Evolutionary conservation across 2,113 vertebrate species (phyloP), one percentile per base, ranked within the genome.

Genomic region (Eretmochelys imbricata): DNA sequence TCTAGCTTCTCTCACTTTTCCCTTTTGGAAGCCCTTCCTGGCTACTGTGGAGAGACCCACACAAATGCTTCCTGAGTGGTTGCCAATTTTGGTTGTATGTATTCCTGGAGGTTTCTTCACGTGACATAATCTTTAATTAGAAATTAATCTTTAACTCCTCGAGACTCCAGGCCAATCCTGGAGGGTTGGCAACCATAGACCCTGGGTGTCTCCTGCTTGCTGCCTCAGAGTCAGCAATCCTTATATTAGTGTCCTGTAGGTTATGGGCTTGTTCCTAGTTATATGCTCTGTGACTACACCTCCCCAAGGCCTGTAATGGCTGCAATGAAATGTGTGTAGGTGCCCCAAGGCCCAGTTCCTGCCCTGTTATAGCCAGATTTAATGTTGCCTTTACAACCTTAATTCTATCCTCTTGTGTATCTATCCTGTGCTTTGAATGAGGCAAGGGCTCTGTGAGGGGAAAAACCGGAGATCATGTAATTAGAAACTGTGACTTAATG

Each of bases 201-300:
- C 53, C 11, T 9, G 8, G 2, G 1, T 84, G 31, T 38, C 24
- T 88, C 75, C 51, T 22, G 1, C 72, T n/a, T 80, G 72, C 55
- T 24, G 31, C 24, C 2, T 9, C 35, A 12, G n/a, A 24, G 35
- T 50, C 0, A 0, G 38, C 1, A 81, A 20, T 89, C 57, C 11
- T 53, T 57, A 82, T 31, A 24, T 6, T 10, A 8, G 38, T 49
- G 27, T 2, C 20, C 35, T 35, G 5, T 51, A 6, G 0, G 1
- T 3, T 27, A 72, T 4, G 1, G 0, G 1, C 4, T 20, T 2
- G 12, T 38, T 82, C 48, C 14, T 42, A 13, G 1, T 59, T 84
- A 57, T 85, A 50, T 79, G 49, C 38, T 42, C 35, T 72, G 31
- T 83, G n/a, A 19, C 38, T 80, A 12, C 35, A 14, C 78, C 59